Percentiles rank a stretch among this genome's conserved stretches.
phyloP scores from a whole-genome alignment of 2,797 vertebrate species.

The Peromyscus eremicus region DNA sequence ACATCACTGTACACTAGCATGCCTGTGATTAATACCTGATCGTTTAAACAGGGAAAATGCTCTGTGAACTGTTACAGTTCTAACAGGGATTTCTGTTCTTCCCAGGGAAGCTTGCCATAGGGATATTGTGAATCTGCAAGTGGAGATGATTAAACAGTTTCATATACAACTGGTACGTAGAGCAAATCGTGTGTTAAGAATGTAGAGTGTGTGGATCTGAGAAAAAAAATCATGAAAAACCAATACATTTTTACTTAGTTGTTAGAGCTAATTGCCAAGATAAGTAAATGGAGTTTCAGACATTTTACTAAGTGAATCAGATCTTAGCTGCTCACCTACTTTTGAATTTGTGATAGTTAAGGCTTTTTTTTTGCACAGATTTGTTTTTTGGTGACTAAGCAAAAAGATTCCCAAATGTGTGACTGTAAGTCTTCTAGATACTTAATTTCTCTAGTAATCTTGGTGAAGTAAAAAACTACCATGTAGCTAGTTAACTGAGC shows the following conservation, averaged over 20 bases:
- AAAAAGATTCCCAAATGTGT: slow-evolving; percentile 30
- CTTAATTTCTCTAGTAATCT: slow-evolving; percentile 32
- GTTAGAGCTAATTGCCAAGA: slow-evolving; percentile 3
- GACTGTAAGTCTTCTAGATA: slow-evolving; percentile 11
- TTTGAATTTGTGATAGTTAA: slow-evolving; percentile 41
- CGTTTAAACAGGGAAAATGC: slow-evolving; percentile 27
- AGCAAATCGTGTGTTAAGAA: slow-evolving; percentile 32
- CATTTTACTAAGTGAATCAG: slow-evolving; percentile 52
- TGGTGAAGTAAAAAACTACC: slow-evolving; percentile 27
- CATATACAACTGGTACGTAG: slow-evolving; percentile 96
- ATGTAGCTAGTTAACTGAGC: slow-evolving; percentile 27
- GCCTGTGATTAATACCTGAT: slow-evolving; percentile 15
- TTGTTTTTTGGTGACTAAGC: background rate
- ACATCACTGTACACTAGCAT: background rate
- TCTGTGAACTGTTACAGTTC: slow-evolving; percentile 54
- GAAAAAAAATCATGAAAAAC: background rate
- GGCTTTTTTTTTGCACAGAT: background rate
- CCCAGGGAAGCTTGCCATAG: slow-evolving; percentile 95
- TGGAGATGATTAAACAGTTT: slow-evolving; percentile 99
- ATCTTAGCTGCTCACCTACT: slow-evolving; percentile 32
- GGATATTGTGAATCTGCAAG: slow-evolving; percentile 98
- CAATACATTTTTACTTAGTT: background rate
- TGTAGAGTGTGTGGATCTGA: background rate
- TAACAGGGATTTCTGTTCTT: slow-evolving; percentile 74
- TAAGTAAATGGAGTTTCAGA: slow-evolving; percentile 30